Percentiles rank a stretch among this genome's conserved stretches.
phyloP scores from a whole-genome alignment of 92 coral and sea anemone species.

The Epizoanthus ramosus region DNA sequence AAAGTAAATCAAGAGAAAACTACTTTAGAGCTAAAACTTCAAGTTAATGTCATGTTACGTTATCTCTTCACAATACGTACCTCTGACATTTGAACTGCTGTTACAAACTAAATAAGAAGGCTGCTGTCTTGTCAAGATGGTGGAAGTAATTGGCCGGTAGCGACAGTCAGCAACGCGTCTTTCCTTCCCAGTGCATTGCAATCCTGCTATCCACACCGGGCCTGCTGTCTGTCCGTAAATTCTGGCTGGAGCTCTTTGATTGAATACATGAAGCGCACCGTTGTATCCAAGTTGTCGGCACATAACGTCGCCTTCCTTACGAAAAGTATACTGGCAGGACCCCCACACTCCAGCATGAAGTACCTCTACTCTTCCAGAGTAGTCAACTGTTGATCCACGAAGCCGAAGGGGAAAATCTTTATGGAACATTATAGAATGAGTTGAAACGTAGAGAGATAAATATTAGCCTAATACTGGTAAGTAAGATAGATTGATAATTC shows the following conservation, averaged over 20 bases:
- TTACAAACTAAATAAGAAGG: not conserved
- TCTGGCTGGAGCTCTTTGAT: not conserved
- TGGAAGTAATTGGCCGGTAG: too few species aligned
- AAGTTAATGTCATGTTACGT: too few species aligned
- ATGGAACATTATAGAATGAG: not conserved
- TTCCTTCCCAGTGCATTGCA: not conserved
- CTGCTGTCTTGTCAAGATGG: not conserved
- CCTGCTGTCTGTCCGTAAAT: not conserved
- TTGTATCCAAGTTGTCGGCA: conserved; percentile 6
- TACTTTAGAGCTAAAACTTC: too few species aligned
- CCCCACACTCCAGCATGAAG: conserved; percentile 8
- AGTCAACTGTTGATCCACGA: not conserved
- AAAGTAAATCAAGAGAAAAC: too few species aligned
- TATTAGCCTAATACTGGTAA: not conserved
- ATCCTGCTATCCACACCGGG: not conserved
- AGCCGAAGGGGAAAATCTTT: not conserved
- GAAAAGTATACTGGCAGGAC: not conserved
- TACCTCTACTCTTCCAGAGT: conserved; percentile 14
- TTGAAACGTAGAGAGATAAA: not conserved
- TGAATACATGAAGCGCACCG: not conserved
- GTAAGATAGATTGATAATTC: not conserved
- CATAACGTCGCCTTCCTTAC: not conserved
- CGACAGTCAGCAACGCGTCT: not conserved
- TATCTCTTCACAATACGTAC: not conserved
- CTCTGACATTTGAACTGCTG: not conserved